A percentile compares a stretch with the other conserved stretches of the same genome.
These are phyloP conservation scores for Pangasius krempfi DNA, from an alignment of 2,797 vertebrate species.

Conservation along the genomic window DNA sequence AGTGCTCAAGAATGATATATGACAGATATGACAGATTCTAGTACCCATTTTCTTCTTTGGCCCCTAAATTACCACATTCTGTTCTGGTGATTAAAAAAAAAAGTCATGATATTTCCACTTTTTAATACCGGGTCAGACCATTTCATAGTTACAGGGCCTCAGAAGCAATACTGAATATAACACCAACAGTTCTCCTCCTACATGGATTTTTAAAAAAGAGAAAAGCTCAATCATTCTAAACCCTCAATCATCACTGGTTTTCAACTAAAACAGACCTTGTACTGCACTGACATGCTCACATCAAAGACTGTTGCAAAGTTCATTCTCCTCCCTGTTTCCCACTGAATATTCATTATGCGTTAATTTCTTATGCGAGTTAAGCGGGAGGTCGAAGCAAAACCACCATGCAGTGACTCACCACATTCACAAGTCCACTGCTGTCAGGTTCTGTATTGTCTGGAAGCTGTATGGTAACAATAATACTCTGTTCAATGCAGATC, in stretches of 20 bases:
- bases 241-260: slow-evolving; percentile 42
- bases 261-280: slow-evolving; percentile 45
- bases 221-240: slow-evolving; percentile 44
- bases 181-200: background rate
- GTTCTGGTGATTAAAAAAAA: background rate
- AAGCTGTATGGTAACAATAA: slow-evolving; percentile 15
- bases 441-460: slow-evolving; percentile 9
- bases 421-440: slow-evolving; percentile 26
- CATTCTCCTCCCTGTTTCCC: slow-evolving; percentile 51
- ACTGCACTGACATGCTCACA: slow-evolving; percentile 52
- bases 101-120: background rate
- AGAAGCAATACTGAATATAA: background rate
- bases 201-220: background rate
- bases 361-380: slow-evolving; percentile 58
- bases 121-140: background rate
- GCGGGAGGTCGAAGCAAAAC: slow-evolving; percentile 53
- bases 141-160: background rate
- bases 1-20: background rate
- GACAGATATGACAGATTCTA: background rate
- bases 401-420: slow-evolving; percentile 15
- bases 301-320: slow-evolving; percentile 58
- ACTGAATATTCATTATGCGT: slow-evolving; percentile 64
- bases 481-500: slow-evolving; percentile 50
- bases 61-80: background rate
- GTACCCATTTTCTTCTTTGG: background rate